Evolutionary conservation across 2,113 vertebrate species (phyloP).

Genomic region (Neoarius graeffei): DNA sequence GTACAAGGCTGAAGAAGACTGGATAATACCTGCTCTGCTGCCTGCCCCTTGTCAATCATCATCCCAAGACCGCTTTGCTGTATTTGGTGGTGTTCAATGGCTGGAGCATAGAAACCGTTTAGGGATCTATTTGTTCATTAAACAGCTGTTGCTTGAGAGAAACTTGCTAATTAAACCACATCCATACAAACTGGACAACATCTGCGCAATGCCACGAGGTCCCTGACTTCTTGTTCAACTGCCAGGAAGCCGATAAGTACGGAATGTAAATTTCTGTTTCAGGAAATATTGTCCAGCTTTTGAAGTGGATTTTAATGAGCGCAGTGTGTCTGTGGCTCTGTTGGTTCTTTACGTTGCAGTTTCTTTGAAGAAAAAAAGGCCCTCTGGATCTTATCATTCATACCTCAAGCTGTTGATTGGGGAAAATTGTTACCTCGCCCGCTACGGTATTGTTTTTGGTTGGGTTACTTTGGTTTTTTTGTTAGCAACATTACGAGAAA

Average conservation of each 20-base stretch:
- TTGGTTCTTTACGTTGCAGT: neutral
- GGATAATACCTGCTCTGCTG: constrained; percentile 5
- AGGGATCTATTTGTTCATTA: constrained; percentile 28
- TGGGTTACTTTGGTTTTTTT: no score
- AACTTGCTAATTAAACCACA: constrained; percentile 28
- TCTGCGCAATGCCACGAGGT: constrained; percentile 16
- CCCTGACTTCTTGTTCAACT: constrained; percentile 14
- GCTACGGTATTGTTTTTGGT: no score
- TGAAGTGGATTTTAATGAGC: neutral
- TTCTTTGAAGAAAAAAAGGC: neutral
- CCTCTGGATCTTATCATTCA: neutral
- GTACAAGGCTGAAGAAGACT: constrained; percentile 1
- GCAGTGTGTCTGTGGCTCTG: neutral
- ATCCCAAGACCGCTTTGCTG: neutral
- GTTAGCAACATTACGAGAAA: no score
- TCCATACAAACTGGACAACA: constrained; percentile 22
- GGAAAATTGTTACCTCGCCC: neutral
- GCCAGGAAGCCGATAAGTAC: neutral
- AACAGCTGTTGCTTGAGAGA: constrained; percentile 31
- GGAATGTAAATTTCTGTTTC: neutral
- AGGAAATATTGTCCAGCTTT: neutral
- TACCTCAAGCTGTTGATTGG: neutral
- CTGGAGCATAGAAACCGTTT: neutral
- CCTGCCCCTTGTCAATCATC: constrained; percentile 24
- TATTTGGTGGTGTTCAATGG: neutral